Base-by-base conservation (phyloP, 2,888 invertebrate species). In the Sphaeridia pumilis region DNA sequence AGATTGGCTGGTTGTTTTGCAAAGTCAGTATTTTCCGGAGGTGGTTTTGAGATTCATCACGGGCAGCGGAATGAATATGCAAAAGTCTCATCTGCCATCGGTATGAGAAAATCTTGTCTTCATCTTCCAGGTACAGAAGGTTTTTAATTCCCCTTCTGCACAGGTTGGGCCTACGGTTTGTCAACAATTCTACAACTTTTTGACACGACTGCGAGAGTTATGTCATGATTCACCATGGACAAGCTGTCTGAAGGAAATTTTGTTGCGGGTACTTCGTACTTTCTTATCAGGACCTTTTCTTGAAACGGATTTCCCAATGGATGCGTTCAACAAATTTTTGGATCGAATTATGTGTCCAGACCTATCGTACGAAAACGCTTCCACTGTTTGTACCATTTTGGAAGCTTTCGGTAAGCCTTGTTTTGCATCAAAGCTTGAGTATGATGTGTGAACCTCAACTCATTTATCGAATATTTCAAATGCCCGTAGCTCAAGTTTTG, bases 141-240 rank as follows among this genome's bases (percentile, higher is more conserved):
- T 24, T n/a, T n/a, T 26, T 24, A 46, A 21, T 38, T 50, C n/a
- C 21, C 27, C 14, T 70, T 31, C 35, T 49, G 53, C 63, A 34
- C 63, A 84, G 83, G 83, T 82, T 63, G 86, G 86, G 5, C 84
- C 84, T 17, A 81, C 82, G 57, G 78, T 83, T 63, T 83, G 83
- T 69, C 80, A 79, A 67, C 78, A 82, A 41, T 72, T 85, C 58
- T 79, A 82, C 66, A 81, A 84, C 66, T 78, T 86, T 63, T 70
- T 85, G 54, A 74, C 81, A 42, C 76, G 84, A 65, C 67, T 83
- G 50, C 76, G 82, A 67, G 78, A 82, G 69, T 77, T 58, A 12
- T 58, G 58, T 46, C 54, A 50, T 26, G 59, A 59, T 34, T 56
- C 57, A 17, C 57, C 56, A 3, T 65, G 65, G 65, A 62, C 62